phyloP scores from a whole-genome alignment of 2,888 invertebrate species.

The Netelia inedita region DNA sequence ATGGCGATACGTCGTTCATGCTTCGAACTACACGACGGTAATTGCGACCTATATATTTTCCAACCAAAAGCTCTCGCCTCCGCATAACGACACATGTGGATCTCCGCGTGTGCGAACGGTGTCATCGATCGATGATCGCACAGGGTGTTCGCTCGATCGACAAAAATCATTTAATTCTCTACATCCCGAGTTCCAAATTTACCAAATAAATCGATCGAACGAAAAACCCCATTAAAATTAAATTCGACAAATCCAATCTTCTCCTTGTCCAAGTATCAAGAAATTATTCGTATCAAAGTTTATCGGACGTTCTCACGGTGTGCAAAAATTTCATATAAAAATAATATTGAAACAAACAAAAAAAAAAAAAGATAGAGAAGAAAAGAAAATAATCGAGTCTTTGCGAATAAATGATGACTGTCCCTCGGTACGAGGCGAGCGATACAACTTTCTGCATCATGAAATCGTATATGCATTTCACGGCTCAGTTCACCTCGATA shows the following conservation, averaged over 20 bases:
- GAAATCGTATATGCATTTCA: conserved; percentile 68
- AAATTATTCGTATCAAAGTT: not conserved
- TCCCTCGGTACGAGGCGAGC: conserved; percentile 34
- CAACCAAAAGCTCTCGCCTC: conserved; percentile 47
- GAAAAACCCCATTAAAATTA: not conserved
- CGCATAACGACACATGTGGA: not conserved
- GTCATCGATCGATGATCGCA: conserved; percentile 46
- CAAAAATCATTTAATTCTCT: no score
- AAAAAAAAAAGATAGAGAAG: not conserved
- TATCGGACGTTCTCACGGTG: not conserved
- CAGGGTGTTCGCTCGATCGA: not conserved
- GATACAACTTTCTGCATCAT: conserved; percentile 62
- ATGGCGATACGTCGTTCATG: conserved; percentile 12
- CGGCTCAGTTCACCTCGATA: conserved; percentile 68
- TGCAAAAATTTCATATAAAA: conserved; percentile 14
- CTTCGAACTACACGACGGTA: conserved; percentile 49
- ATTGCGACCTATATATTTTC: conserved; percentile 65
- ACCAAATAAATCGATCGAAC: not conserved
- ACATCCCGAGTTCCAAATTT: no score
- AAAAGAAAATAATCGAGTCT: conserved; percentile 29
- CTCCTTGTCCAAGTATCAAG: not conserved
- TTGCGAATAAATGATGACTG: conserved; percentile 61
- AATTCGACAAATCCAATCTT: not conserved
- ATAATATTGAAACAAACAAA: not conserved
- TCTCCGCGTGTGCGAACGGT: conserved; percentile 15